Evolutionary conservation across 2,888 invertebrate genomes (phyloP).

Genomic region (Hipparchia sbordonii): DNA sequence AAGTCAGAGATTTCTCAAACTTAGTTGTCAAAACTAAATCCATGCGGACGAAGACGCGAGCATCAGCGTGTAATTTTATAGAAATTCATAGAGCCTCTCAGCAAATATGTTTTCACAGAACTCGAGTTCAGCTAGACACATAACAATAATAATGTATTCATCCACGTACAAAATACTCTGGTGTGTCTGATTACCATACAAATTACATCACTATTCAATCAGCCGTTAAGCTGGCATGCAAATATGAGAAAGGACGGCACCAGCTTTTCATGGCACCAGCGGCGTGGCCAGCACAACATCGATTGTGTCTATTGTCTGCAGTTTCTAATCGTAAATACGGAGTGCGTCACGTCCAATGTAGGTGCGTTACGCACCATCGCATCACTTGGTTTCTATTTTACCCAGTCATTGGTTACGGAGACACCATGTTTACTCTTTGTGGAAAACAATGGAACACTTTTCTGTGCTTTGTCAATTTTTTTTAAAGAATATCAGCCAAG

Average conservation of each 20-base stretch:
- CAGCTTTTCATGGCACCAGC: slow-evolving; percentile 32
- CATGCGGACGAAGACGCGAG: too few species aligned
- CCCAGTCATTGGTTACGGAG: slow-evolving; percentile 46
- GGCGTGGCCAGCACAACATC: slow-evolving; percentile 31
- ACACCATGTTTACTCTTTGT: slow-evolving; percentile 45
- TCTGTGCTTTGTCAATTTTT: background rate
- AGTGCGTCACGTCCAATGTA: slow-evolving; percentile 51
- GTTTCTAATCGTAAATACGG: slow-evolving; percentile 46
- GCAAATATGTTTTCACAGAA: too few species aligned
- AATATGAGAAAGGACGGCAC: slow-evolving; percentile 43
- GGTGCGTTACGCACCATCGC: slow-evolving; percentile 67
- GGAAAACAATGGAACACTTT: background rate
- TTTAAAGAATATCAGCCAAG: too few species aligned
- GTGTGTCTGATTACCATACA: slow-evolving; percentile 35
- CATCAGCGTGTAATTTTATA: background rate
- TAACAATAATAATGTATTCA: slow-evolving; percentile 4
- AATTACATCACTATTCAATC: slow-evolving; percentile 38
- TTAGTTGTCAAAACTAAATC: too few species aligned
- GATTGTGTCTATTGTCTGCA: slow-evolving; percentile 34
- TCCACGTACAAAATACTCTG: slow-evolving; percentile 5
- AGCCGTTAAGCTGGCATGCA: slow-evolving; percentile 45
- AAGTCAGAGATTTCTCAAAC: too few species aligned
- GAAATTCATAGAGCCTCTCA: background rate
- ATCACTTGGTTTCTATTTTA: slow-evolving; percentile 66
- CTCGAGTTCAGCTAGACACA: background rate